Base-by-base conservation (phyloP, 2,888 invertebrate genomes). In the Eumerus sabulonum region DNA sequence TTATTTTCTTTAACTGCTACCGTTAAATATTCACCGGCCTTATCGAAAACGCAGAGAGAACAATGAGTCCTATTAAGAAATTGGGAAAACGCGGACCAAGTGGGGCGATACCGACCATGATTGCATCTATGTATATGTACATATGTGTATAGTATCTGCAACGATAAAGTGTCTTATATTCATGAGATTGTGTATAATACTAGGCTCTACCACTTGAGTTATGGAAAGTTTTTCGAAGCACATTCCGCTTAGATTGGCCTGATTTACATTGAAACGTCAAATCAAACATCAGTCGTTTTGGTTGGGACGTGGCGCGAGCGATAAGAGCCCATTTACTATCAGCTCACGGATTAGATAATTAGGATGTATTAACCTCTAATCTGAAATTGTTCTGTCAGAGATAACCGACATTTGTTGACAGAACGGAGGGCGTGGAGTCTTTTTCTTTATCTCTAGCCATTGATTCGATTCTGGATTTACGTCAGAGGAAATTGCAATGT, bases 191-290 rank as follows among this genome's bases (percentile, higher is more conserved):
- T n/a, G 9, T n/a, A 40, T 11, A 1, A 45, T 16, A 45, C 14
- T 16, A 45, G 9, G 9, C 7, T 42, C n/a, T 19, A 19, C n/a
- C 17, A 19, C 16, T 48, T 14, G 19, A 27, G 16, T n/a, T 14
- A 36, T 53, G 63, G 44, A 63, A 63, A 44, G 36, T 53, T 53
- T 53, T 18, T 45, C 35, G 13, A 27, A 27, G 27, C 27, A 44
- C 27, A 16, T 53, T 45, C 35, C 17, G 18, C 40, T 59, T 12
- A 53, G 53, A 59, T 53, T 66, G 72, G 59, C 72, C 72, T 59
- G 57, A 59, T 66, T 66, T 66, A 59, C 40, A 72, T 38, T 59
- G 17, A 47, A 59, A 59, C 64, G 64, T 72, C 59, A 72, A 72
- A 53, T 66, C 35, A 45, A 64, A 38, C 51, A 59, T 9, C 40